These are phyloP conservation scores for Phyllotis vaccarum DNA, from an alignment of 2,797 vertebrate species.

Conservation along the genomic window DNA sequence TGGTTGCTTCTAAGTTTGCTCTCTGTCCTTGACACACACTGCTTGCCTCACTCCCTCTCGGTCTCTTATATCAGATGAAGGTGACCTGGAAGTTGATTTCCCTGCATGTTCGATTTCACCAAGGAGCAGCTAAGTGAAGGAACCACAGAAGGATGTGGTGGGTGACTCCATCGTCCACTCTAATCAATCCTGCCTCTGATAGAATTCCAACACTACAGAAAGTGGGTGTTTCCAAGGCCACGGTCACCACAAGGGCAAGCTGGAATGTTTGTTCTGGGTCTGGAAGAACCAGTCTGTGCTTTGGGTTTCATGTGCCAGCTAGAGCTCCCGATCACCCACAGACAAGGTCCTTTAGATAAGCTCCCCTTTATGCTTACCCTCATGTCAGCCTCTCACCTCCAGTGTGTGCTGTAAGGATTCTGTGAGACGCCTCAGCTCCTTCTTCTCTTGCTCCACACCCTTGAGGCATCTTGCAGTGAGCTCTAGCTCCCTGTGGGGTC, in stretches of 20 bases:
- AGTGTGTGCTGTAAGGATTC: constrained; percentile 93
- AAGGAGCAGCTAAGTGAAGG: constrained; percentile 32
- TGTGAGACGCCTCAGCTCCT: constrained; percentile 92
- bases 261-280: background rate
- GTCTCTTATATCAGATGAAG: constrained; percentile 11
- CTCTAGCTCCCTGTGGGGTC: constrained; percentile 93
- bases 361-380: fast-evolving
- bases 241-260: background rate
- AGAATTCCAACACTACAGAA: constrained; percentile 1
- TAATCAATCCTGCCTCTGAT: background rate
- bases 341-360: background rate
- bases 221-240: background rate
- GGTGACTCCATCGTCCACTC: too few relatives aligned
- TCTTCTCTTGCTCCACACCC: constrained; percentile 95
- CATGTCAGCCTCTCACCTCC: constrained; percentile 88
- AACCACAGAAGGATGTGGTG: constrained; percentile 49
- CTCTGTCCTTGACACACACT: constrained; percentile 7
- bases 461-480: constrained; percentile 94
- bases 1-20: background rate
- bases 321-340: background rate
- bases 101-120: constrained; percentile 1
- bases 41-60: background rate
- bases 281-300: background rate
- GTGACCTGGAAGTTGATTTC: constrained; percentile 19
- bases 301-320: background rate